Evolutionary conservation across 2,797 vertebrate species (phyloP).

Genomic region (Meriones psammophilus): DNA sequence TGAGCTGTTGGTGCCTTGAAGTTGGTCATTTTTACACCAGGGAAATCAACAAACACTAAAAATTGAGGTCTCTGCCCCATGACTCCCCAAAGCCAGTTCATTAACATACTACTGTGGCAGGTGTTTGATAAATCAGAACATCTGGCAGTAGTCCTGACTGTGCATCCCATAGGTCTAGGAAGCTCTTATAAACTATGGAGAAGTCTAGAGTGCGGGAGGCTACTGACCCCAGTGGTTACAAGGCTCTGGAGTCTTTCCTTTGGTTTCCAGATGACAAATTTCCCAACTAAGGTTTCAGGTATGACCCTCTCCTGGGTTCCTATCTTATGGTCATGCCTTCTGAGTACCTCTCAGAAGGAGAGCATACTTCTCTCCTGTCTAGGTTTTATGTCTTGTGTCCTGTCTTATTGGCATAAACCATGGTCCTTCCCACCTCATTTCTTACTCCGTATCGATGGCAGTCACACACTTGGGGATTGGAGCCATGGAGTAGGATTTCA

Average conservation of each 20-base stretch:
- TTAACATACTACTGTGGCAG: neutral
- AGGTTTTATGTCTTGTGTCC: neutral
- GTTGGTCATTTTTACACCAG: neutral
- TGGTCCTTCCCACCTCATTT: neutral
- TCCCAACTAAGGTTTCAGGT: rapidly evolving
- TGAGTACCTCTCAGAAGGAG: rapidly evolving
- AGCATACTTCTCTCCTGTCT: neutral
- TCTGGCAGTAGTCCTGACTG: neutral
- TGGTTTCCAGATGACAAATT: neutral
- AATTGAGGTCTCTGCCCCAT: neutral
- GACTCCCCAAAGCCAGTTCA: neutral
- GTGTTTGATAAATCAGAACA: neutral
- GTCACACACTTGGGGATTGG: neutral
- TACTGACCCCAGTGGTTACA: rapidly evolving
- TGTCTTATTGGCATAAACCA: neutral
- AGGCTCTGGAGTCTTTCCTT: neutral
- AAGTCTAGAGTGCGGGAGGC: too few species aligned
- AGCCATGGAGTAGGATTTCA: neutral
- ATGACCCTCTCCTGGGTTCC: rapidly evolving
- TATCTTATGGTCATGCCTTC: neutral
- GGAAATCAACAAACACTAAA: neutral
- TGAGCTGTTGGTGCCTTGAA: slow-evolving; percentile 13
- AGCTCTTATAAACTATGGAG: neutral
- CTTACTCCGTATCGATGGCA: neutral
- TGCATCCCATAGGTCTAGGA: neutral